Conservation (phyloP, 2,113 vertebrate genomes). For the Tretioscincus oriximinensis region DNA sequence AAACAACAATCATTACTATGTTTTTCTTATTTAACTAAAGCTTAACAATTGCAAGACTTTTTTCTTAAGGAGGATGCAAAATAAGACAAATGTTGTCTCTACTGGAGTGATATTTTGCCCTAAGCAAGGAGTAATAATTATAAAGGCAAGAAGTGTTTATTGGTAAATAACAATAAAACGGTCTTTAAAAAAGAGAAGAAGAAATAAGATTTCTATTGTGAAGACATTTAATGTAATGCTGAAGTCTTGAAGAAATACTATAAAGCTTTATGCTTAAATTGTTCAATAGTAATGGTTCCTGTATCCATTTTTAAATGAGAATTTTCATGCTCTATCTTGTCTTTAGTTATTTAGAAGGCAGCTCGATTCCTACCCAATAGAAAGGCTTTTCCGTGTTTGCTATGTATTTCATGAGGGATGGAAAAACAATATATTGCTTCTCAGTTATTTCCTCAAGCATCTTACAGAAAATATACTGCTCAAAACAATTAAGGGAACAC, state of each 20-base stretch:
- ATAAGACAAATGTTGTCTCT: not conserved
- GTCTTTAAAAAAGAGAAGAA: not conserved
- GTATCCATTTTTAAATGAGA: not conserved
- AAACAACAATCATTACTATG: slow-evolving; percentile 13
- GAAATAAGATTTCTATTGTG: not conserved
- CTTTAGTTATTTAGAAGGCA: not conserved
- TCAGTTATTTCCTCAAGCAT: not conserved
- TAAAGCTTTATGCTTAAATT: not conserved
- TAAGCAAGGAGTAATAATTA: not conserved
- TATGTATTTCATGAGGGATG: not conserved
- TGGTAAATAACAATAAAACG: not conserved
- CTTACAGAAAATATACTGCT: too few species aligned
- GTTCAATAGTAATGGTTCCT: too few species aligned
- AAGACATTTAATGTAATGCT: not conserved
- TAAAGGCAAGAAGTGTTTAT: not conserved
- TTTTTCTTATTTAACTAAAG: not conserved
- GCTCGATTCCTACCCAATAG: not conserved
- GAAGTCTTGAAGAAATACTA: not conserved
- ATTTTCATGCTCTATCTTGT: not conserved
- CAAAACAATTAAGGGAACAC: too few species aligned
- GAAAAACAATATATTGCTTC: not conserved
- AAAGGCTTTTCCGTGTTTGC: not conserved
- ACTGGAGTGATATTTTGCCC: not conserved
- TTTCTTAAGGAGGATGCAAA: not conserved
- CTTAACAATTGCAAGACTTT: not conserved